Base-by-base conservation (phyloP, 2,113 vertebrate species). In the Atrichornis clamosus region DNA sequence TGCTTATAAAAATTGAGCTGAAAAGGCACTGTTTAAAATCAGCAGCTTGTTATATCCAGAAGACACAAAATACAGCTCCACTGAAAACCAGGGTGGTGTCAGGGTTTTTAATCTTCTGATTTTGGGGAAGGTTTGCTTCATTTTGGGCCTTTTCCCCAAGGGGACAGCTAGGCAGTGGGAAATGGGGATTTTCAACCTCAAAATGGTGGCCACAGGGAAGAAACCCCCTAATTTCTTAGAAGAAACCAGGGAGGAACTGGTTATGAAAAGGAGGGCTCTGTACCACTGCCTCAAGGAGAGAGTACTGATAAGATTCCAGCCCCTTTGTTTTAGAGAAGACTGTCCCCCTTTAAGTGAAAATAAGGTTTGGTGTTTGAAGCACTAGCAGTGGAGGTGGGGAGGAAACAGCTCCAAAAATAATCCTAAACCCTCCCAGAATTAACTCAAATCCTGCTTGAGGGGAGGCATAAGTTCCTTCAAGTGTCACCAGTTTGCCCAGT, bases 31-130 rank as follows among this genome's bases (percentile, higher is more conserved):
- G 81, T 42, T 65, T 15, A 21, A 26, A 69, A 76, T 19, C 16
- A 14, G 27, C 4, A 9, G 5, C 8, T 82, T 20, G 2, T 62
- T 50, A 24, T 2, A 28, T 19, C 11, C 37, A 15, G n/a, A 72
- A 80, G 9, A 13, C 23, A 15, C 42, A 92, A 78, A 82, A 41
- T 13, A 19, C 10, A 62, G 11, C 22, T 37, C 33, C 18, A 9
- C 6, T 28, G 14, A 10, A 49, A 52, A 62, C 11, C 0, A 6
- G 11, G 3, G 5, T 1, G 5, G 1, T 26, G 13, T 65, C 15
- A 23, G 21, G 24, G 28, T 4, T 52, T 58, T 80, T 46, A 64
- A 28, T 28, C 37, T 33, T 35, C 18, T 18, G 28, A 4, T 52
- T 94, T 77, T 4, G 9, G 22, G 47, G 47, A 41, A 13, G 3